Percentiles rank a stretch among this genome's conserved stretches.
Conservation (phyloP, 2,113 vertebrate genomes). For the Silurus asotus region DNA sequence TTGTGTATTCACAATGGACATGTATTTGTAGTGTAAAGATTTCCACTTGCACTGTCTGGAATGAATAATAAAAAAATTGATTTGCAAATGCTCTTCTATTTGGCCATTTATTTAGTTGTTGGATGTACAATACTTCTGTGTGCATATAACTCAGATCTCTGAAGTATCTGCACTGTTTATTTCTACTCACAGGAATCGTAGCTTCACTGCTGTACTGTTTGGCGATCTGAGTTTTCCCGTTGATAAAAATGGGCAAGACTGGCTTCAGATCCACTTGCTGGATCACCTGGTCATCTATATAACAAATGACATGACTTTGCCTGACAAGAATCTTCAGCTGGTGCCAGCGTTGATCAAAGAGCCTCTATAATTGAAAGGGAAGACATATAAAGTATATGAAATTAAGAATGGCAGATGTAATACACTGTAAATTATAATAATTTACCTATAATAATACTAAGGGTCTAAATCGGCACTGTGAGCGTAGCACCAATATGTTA, state of each 20-base stretch:
- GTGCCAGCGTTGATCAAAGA: constrained; percentile 73
- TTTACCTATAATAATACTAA: too few species aligned
- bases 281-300: constrained; percentile 68
- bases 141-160: neutral
- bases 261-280: constrained; percentile 59
- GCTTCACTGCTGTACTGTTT: constrained; percentile 64
- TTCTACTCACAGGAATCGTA: constrained; percentile 68
- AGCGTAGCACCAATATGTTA: neutral
- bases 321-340: constrained; percentile 76
- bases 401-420: neutral
- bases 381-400: neutral
- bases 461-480: neutral
- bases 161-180: neutral
- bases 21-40: neutral
- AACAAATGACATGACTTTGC: constrained; percentile 59
- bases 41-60: neutral
- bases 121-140: neutral
- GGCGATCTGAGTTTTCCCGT: constrained; percentile 75
- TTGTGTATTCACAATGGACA: constrained; percentile 1
- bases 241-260: constrained; percentile 74
- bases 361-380: constrained; percentile 39
- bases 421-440: neutral
- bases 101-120: neutral
- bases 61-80: constrained; percentile 5
- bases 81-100: neutral